Conservation (phyloP, 2,888 invertebrate genomes). For the Hypena proboscidalis region DNA sequence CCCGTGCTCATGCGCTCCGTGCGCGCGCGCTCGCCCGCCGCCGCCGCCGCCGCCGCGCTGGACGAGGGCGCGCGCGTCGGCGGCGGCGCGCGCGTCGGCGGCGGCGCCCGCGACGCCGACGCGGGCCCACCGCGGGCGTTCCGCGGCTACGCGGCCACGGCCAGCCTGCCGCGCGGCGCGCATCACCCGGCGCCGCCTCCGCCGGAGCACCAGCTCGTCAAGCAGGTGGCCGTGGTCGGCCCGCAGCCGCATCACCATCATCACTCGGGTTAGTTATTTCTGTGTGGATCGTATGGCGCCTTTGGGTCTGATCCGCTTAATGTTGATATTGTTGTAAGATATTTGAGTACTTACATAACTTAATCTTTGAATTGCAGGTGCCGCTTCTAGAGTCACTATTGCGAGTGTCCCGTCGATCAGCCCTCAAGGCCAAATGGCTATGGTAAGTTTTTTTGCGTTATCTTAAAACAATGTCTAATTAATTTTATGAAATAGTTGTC, state of each 20-base stretch:
- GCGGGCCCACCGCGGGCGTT: conserved; percentile 39
- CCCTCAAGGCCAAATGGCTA: conserved; percentile 84
- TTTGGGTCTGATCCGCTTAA: no score
- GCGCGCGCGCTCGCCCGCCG: conserved; percentile 28
- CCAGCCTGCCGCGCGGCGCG: conserved; percentile 79
- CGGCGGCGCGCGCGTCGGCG: conserved; percentile 39
- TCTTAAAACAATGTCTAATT: conserved; percentile 9
- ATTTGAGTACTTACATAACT: no score
- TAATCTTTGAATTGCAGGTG: conserved; percentile 54
- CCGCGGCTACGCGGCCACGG: conserved; percentile 66
- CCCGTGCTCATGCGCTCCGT: conserved; percentile 70
- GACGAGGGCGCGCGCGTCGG: conserved; percentile 43
- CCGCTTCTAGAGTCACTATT: conserved; percentile 79
- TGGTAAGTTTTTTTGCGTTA: conserved; percentile 86
- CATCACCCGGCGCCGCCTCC: conserved; percentile 66
- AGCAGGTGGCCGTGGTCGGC: conserved; percentile 57
- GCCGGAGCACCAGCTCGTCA: conserved; percentile 42
- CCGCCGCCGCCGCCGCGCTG: conserved; percentile 40
- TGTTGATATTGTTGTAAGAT: no score
- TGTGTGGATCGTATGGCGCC: no score
- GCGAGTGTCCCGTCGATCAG: conserved; percentile 86
- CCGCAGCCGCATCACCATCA: conserved; percentile 48
- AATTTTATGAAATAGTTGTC: no score
- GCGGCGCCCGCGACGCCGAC: conserved; percentile 38
- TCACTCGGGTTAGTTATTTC: conserved; percentile 39